phyloP scores from a whole-genome alignment of 2,113 vertebrate species.

The Pteruthius melanotis region DNA sequence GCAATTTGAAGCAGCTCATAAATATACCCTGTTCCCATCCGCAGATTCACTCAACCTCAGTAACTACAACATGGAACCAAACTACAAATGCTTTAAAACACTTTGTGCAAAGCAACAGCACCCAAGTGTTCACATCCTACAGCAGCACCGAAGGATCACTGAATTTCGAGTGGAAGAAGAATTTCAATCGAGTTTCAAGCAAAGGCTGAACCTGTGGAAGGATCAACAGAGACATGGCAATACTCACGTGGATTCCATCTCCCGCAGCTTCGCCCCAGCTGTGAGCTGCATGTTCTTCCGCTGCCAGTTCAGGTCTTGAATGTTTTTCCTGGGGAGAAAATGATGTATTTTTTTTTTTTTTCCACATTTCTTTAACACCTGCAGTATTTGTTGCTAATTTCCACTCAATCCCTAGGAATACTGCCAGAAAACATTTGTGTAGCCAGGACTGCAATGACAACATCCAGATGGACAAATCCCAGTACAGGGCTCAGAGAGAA shows the following conservation, averaged over 20 bases:
- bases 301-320: conserved; percentile 98
- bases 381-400: not conserved
- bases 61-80: rapidly evolving
- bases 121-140: rapidly evolving
- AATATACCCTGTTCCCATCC: not conserved
- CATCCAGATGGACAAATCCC: not conserved
- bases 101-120: not conserved
- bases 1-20: not conserved
- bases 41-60: not conserved
- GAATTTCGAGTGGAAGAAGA: not conserved
- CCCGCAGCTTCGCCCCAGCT: conserved; percentile 90
- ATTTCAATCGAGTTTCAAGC: not conserved
- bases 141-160: not conserved
- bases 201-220: not conserved
- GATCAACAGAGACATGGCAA: not conserved
- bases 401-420: not conserved
- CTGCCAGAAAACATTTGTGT: not conserved
- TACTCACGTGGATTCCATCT: conserved; percentile 96
- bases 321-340: conserved; percentile 82
- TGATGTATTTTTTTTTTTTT: not conserved
- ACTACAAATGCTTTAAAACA: not conserved
- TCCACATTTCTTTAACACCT: not conserved
- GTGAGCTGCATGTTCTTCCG: conserved; percentile 95
- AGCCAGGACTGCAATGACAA: not conserved
- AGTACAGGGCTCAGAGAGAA: not conserved